Evolutionary conservation across 2,888 invertebrate species (phyloP), one percentile per base, ranked within the genome.

Genomic region (Lissonota sp.): DNA sequence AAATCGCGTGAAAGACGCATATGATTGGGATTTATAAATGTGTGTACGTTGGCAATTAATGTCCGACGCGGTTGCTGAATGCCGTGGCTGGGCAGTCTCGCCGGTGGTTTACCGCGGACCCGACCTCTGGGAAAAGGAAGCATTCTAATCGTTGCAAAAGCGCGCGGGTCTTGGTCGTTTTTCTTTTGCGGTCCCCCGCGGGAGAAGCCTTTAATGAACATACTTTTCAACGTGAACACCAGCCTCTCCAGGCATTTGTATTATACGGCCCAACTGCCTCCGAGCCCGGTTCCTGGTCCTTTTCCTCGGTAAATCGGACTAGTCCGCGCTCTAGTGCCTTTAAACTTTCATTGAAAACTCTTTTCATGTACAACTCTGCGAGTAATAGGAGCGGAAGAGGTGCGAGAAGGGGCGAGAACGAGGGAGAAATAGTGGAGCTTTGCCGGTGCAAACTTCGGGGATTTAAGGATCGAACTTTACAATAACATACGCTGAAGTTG

Each of bases 341-440:
- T 63, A 76, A 80, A 80, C 57, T 76, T 80, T 72, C 72, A 80
- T 66, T 78, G 77, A 77, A 81, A 80, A 77, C 58, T 73, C 77
- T 58, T 57, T 39, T 8, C 53, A 16, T 26, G 64, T 51, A 51
- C 39, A 55, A 14, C 10, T 46, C 55, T 14, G 6, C 46, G 57
- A 46, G 64, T 62, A 69, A 74, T 57, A 69, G 72, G 69, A 26
- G 26, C 26, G 26, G 26, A 26, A 26, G 26, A 26, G 3, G 26
- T 26, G n/a, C n/a, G 26, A 76, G 69, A 77, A 80, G 70, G 70
- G 63, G 69, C 37, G 16, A n/a, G 40, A 12, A 14, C 16, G 37
- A 51, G 51, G 49, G 16, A 42, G 40, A 7, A 16, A 57, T n/a
- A 60, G 49, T 8, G 8, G 16, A 53, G 66, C 70, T 71, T 70